Evolutionary conservation across 2,797 vertebrate species (phyloP), one percentile per base, ranked within the genome.

Genomic region (Scolopax bukidnonensis): DNA sequence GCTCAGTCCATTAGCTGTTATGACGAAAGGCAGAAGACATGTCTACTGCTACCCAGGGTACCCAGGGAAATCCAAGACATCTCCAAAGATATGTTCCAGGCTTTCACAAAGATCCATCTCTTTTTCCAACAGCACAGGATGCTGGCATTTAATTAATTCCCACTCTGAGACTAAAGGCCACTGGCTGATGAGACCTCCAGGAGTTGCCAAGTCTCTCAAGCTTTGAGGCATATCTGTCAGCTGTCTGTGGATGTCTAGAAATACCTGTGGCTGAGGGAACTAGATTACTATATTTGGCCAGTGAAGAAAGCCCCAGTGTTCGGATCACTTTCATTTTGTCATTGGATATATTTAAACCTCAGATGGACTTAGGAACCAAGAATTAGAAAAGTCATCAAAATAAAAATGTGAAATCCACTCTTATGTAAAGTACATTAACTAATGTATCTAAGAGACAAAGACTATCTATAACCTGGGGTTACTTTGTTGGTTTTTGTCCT

Each of bases 31-130:
- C 16, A 38, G 63, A 32, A 45, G n/a, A 56, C 27, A 20, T 45
- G n/a, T 30, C 43, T 65, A 4, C 25, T 15, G 19, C 10, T 4
- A 21, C 8, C n/a, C 33, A 1, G 0, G 1, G 16, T 53, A 6
- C 11, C 14, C 38, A 5, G 57, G 45, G 11, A 10, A 40, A 33
- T 9, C 18, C 64, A 38, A 30, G 43, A 64, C 18, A 30, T 30
- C 65, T 18, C 18, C 48, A 56, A 32, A 56, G 20, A 19, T 41
- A 33, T 13, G 14, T 14, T 12, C 12, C 30, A n/a, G 16, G 45
- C 17, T 14, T 41, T 40, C 50, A n/a, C 13, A 17, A 90, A 64
- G 20, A 59, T 28, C 9, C 28, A 10, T 11, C 51, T 47, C 30
- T 41, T 77, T 32, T 47, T 53, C 11, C 21, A 21, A 21, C 40